These are phyloP conservation scores for Silvanus unidentatus DNA, from an alignment of 2,888 invertebrate genomes.

Conservation along the genomic window DNA sequence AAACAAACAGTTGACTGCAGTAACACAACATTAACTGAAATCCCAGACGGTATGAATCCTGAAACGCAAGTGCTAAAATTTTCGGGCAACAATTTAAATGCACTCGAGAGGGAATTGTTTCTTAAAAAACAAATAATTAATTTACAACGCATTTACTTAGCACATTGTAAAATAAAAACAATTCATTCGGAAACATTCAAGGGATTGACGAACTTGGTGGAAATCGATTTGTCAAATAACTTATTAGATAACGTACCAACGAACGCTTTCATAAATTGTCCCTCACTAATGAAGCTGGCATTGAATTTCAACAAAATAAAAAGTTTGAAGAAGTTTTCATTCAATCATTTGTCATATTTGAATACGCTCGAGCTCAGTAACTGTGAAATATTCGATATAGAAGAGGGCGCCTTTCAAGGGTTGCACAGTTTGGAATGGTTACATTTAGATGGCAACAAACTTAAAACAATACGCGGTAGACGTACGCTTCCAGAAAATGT, in stretches of 20 bases:
- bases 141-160: conserved; percentile 78
- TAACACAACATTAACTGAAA: conserved; percentile 64
- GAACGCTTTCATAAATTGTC: conserved; percentile 70
- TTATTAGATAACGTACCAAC: conserved; percentile 71
- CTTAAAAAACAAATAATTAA: conserved; percentile 73
- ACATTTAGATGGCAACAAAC: conserved; percentile 72
- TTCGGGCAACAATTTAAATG: conserved; percentile 73
- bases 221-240: conserved; percentile 82
- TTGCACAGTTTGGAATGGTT: conserved; percentile 79
- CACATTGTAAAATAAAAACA: conserved; percentile 69
- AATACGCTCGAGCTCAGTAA: conserved; percentile 76
- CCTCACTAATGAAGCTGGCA: conserved; percentile 76
- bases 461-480: conserved; percentile 65
- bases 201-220: conserved; percentile 81
- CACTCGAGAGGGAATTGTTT: conserved; percentile 72
- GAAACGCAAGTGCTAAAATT: conserved; percentile 86
- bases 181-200: conserved; percentile 78
- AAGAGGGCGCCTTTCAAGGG: conserved; percentile 75
- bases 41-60: conserved; percentile 74
- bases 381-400: conserved; percentile 72
- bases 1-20: conserved; percentile 87
- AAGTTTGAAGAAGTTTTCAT: conserved; percentile 64
- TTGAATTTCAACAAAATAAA: conserved; percentile 78
- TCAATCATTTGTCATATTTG: conserved; percentile 68
- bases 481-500: conserved; percentile 69